Evolutionary conservation across 64 coral and sea anemone species (phyloP), one percentile per base, ranked within the genome.

Genomic region (Anthopleura sola): DNA sequence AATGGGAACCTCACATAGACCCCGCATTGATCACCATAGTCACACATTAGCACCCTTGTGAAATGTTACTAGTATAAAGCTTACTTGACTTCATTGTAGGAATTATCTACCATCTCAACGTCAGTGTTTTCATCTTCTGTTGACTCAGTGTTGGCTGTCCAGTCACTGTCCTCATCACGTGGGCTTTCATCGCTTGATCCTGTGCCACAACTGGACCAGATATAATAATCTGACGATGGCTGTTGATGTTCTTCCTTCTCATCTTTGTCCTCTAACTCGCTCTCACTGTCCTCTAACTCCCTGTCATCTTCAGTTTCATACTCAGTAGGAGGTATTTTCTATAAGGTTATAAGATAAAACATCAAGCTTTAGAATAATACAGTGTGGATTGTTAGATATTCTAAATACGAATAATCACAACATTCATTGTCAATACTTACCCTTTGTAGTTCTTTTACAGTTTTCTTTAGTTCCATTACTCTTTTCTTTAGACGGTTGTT

Each of bases 81-180:
- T 60, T 60, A 60, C 57, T 60, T 60, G 4, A 60, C 57, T 60
- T 60, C 2, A n/a, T 60, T 0, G 57, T 60, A n/a, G 57, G 57
- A 60, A 60, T 60, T 60, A 60, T 60, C 57, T 60, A 24, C 57
- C 57, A 60, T 60, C 24, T 60, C 57, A 60, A n/a, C 24, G 9
- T 60, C 57, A n/a, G 57, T 60, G 9, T 60, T 60, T n/a, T 60
- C 57, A 60, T 60, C 57, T 60, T 60, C 57, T 60, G 57, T 60
- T 60, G 57, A 60, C 24, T 60, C 57, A 60, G 19, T 60, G 5
- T n/a, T 6, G 2, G 57, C 57, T 60, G 21, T 60, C 57, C 57
- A 60, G 20, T 60, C 21, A 60, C 57, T 60, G 57, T 60, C 57
- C 23, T 60, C 57, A n/a, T 60, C 57, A 24, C 21, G 57, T 60